Percentiles rank a stretch among this genome's conserved stretches.
phyloP scores from a whole-genome alignment of 2,888 invertebrate species.

The Synanthedon andrenaeformis region DNA sequence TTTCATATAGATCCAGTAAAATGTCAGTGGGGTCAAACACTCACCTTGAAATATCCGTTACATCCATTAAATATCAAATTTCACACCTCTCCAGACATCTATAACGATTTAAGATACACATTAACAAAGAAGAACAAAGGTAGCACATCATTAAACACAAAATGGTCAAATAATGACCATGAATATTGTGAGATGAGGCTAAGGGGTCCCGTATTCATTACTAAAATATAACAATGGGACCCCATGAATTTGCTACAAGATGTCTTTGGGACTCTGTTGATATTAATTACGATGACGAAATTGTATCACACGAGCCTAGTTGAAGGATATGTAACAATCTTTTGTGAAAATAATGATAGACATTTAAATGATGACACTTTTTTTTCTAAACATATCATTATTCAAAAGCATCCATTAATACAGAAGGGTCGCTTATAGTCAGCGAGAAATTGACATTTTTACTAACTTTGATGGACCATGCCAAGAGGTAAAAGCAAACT shows the following conservation, averaged over 20 bases:
- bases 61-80: constrained; percentile 55
- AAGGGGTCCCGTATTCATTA: constrained; percentile 23
- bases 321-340: constrained; percentile 28
- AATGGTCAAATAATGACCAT: constrained; percentile 71
- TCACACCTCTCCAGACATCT: constrained; percentile 55
- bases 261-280: constrained; percentile 36
- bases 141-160: constrained; percentile 60
- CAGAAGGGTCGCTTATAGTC: too few relatives aligned
- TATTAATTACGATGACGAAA: constrained; percentile 62
- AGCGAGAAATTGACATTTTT: too few relatives aligned
- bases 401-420: too few relatives aligned
- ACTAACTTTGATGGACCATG: too few relatives aligned
- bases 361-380: constrained; percentile 1
- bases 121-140: constrained; percentile 56
- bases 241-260: constrained; percentile 41
- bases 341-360: constrained; percentile 6
- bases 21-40: not conserved
- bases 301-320: constrained; percentile 52
- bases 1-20: not conserved
- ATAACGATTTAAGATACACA: constrained; percentile 27
- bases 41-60: constrained; percentile 34
- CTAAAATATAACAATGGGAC: constrained; percentile 37
- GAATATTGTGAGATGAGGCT: constrained; percentile 52
- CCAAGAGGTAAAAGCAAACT: too few relatives aligned
- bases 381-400: not conserved